Evolutionary conservation across 2,888 invertebrate species (phyloP).

Genomic region (Nasonia oneida): DNA sequence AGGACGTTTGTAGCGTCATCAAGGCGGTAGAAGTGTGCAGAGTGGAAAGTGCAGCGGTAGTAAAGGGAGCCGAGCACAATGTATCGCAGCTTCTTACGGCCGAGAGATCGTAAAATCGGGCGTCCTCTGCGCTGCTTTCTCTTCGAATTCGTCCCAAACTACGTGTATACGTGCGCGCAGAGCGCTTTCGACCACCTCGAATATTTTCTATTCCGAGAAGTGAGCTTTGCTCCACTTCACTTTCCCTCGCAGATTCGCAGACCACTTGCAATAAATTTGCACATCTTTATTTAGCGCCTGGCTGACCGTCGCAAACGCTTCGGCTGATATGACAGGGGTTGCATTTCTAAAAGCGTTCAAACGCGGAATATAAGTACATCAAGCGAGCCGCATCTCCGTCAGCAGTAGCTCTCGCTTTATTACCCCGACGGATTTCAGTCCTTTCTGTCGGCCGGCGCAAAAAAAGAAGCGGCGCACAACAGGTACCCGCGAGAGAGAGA

Average conservation of each 20-base stretch:
- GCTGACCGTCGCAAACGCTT: not conserved
- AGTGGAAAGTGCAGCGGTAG: not conserved
- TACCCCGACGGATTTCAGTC: no score
- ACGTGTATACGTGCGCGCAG: no score
- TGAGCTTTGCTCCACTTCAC: not conserved
- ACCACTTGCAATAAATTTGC: not conserved
- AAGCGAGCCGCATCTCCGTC: no score
- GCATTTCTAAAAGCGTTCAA: not conserved
- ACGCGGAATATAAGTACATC: no score
- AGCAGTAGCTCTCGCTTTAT: no score
- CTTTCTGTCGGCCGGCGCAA: no score
- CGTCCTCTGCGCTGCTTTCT: not conserved
- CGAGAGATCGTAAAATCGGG: not conserved
- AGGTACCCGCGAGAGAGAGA: not conserved
- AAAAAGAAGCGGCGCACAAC: not conserved
- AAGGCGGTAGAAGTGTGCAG: not conserved
- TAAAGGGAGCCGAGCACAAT: not conserved
- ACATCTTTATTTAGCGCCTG: not conserved
- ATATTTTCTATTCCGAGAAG: constrained; percentile 1
- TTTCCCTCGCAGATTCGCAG: not conserved
- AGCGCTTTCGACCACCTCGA: not conserved
- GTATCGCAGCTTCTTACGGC: not conserved
- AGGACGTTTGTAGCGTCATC: not conserved
- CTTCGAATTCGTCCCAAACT: not conserved
- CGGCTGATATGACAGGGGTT: not conserved